Conservation (phyloP, 2,113 vertebrate species). For the Piliocolobus tephrosceles region DNA sequence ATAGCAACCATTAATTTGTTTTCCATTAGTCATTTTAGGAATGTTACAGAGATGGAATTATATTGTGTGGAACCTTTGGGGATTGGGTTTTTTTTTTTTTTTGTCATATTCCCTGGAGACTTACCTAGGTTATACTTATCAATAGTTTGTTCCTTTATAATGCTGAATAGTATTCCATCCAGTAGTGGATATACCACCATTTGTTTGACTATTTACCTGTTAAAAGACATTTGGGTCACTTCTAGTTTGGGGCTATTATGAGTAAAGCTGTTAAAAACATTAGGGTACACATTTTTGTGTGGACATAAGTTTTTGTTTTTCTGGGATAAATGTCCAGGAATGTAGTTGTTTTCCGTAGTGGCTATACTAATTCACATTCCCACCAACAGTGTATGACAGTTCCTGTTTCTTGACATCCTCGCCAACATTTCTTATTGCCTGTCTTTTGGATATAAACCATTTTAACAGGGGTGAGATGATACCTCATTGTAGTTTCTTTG, state of each 20-base stretch:
- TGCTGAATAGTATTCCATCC: neutral
- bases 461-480: neutral
- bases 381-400: neutral
- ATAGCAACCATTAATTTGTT: neutral
- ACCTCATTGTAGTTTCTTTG: neutral
- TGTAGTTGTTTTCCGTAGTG: neutral
- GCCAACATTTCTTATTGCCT: neutral
- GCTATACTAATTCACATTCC: neutral
- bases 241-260: neutral
- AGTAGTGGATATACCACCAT: neutral
- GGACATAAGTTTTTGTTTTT: neutral
- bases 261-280: neutral
- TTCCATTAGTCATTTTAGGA: neutral
- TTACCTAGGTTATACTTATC: neutral
- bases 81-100: neutral
- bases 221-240: neutral
- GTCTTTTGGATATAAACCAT: neutral
- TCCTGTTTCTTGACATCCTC: neutral
- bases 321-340: neutral
- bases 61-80: neutral
- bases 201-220: neutral
- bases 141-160: slow-evolving; percentile 22
- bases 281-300: neutral
- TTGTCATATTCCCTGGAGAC: neutral
- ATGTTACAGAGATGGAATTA: neutral